Base-by-base conservation (phyloP, 2,888 invertebrate species). In the Hartigia nigra region DNA sequence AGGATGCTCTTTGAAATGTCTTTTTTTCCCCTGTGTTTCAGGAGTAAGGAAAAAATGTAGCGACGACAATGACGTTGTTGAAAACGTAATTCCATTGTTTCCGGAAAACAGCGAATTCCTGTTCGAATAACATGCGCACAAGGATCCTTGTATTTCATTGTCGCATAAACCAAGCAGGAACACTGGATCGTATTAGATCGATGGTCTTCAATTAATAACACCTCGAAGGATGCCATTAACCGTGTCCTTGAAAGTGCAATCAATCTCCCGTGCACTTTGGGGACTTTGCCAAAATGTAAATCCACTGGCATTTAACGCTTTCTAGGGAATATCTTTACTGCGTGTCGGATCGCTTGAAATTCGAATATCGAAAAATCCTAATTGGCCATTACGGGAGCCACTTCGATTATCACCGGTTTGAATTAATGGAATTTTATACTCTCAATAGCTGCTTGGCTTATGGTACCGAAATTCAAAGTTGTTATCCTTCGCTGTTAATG, bases 271-370 rank as follows among this genome's bases (percentile, higher is more conserved):
- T 12, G 55, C 72, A 5, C 72, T 3, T 31, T 31, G 72, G 72
- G 34, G 72, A 32, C 12, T 72, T 72, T 72, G 72, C 72, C 72
- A 72, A 72, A 72, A 72, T 72, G 31, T 34, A 72, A 72, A 72
- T 72, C 72, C 1, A 9, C 31, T 31, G 32, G 1, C 31, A 12
- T 31, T 72, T 72, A 31, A 72, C 12, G 72, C 72, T 72, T 72
- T 72, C 72, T 5, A 12, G 12, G 31, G 12, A 32, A 34, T 72
- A 12, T 72, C 34, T 72, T 72, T 12, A 4, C 12, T 9, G 55
- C 55, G 9, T 55, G 2, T 23, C 1, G 23, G 23, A 9, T 23
- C 55, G 55, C 55, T 5, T 55, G 23, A 55, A 55, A 55, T 23
- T 9, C 9, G 55, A 23, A 9, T 5, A 39, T 4, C 39, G 39